phyloP scores from a whole-genome alignment of 1,140 invertebrate species.

The Aporrectodea caliginosa region DNA sequence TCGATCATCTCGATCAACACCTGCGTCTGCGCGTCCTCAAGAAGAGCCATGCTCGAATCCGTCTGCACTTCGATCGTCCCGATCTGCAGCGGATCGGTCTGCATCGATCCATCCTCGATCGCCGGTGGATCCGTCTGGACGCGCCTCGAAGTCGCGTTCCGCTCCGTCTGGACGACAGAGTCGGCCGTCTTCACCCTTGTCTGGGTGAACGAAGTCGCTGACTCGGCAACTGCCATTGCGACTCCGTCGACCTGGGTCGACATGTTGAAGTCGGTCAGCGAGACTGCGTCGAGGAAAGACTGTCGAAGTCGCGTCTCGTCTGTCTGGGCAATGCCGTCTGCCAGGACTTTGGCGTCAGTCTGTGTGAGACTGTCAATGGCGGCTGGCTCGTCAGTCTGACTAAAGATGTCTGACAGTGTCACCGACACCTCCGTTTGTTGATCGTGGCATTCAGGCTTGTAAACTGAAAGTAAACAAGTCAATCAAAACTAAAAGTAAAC shows the following conservation, averaged over 20 bases:
- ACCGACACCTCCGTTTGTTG: neutral
- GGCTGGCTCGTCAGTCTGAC: neutral
- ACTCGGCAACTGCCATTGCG: neutral
- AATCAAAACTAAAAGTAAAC: neutral
- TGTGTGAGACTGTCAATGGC: neutral
- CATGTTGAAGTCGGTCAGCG: neutral
- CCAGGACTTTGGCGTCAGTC: neutral
- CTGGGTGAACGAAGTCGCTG: neutral
- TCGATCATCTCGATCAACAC: neutral
- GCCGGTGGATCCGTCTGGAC: neutral
- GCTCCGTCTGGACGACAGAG: neutral
- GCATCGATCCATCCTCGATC: neutral
- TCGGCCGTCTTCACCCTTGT: neutral
- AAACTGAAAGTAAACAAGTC: neutral
- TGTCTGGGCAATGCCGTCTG: neutral
- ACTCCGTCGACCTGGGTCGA: neutral
- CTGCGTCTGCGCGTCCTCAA: constrained; percentile 22
- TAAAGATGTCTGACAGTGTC: neutral
- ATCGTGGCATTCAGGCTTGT: neutral
- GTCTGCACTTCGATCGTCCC: constrained; percentile 13
- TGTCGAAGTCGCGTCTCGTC: neutral
- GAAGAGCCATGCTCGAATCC: constrained; percentile 19
- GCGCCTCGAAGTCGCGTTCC: neutral
- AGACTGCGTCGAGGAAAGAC: neutral
- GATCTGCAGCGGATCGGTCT: neutral